Conservation (phyloP, 2,113 vertebrate species). For the Rhagologus leucostigma region DNA sequence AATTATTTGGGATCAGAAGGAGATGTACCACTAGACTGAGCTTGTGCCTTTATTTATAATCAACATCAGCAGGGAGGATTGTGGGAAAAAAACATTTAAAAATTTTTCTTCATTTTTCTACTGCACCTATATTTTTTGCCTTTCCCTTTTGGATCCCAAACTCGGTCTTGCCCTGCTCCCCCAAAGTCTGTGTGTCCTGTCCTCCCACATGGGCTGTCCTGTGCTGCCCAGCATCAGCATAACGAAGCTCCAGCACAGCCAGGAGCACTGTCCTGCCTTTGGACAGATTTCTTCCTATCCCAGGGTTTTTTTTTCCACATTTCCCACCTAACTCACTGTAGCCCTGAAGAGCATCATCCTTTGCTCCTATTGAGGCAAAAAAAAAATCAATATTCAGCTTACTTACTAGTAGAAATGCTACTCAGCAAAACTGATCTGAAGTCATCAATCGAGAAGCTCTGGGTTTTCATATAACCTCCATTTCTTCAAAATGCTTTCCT, state of each 20-base stretch:
- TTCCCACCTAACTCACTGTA: not conserved
- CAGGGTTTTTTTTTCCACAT: rapidly evolving
- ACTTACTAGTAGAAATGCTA: not conserved
- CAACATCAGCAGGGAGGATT: not conserved
- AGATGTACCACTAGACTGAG: not conserved
- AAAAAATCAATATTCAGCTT: not conserved
- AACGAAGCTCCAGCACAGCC: not conserved
- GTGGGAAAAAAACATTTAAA: not conserved
- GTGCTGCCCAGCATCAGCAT: not conserved
- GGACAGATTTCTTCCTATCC: not conserved
- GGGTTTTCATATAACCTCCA: not conserved
- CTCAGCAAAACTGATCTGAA: not conserved
- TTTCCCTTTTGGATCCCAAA: not conserved
- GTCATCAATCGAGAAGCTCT: not conserved
- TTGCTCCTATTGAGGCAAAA: not conserved
- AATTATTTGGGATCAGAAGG: not conserved
- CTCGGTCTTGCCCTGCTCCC: not conserved
- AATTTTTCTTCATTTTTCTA: not conserved
- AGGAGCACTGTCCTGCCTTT: not conserved
- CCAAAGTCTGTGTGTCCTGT: not conserved
- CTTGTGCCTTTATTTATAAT: not conserved
- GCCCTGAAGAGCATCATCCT: not conserved
- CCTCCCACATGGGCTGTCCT: not conserved
- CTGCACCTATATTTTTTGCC: not conserved
- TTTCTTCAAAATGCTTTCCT: not conserved